A percentile compares a stretch with the other conserved stretches of the same genome.
These are phyloP conservation scores for Sebastes matsubarae DNA, from an alignment of 2,797 vertebrate species.

Conservation along the genomic window DNA sequence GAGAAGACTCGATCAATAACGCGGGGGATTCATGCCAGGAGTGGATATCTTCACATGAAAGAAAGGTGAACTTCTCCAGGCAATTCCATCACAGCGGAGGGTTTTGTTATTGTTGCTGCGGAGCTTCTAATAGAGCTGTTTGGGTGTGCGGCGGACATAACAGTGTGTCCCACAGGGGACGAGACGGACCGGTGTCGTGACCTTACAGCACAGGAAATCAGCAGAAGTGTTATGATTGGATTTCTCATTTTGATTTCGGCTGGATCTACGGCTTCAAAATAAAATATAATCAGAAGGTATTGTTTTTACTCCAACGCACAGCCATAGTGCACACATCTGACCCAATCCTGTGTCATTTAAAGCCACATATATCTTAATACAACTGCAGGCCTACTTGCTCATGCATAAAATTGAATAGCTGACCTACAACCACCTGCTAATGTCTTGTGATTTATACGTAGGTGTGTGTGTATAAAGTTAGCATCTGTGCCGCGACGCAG, in stretches of 20 bases:
- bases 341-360: not conserved
- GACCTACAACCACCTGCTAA: constrained; percentile 21
- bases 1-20: constrained; percentile 68
- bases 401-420: constrained; percentile 21
- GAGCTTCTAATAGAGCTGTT: constrained; percentile 22
- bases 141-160: constrained; percentile 11
- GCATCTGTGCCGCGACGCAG: constrained; percentile 11
- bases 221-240: not conserved
- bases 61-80: constrained; percentile 45
- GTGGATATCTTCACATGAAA: constrained; percentile 52
- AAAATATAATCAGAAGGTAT: not conserved
- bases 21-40: constrained; percentile 36
- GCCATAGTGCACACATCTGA: not conserved
- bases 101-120: constrained; percentile 22
- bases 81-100: constrained; percentile 24
- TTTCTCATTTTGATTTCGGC: constrained; percentile 3
- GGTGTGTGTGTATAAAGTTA: constrained; percentile 5
- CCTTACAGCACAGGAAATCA: not conserved
- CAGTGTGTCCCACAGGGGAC: constrained; percentile 10
- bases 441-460: constrained; percentile 18
- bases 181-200: not conserved
- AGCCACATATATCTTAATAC: not conserved
- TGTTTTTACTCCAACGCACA: not conserved
- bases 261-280: not conserved
- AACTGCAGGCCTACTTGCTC: constrained; percentile 3